Evolutionary conservation across 1,140 invertebrate species (phyloP).

Genomic region (Lepidostoma basale): DNA sequence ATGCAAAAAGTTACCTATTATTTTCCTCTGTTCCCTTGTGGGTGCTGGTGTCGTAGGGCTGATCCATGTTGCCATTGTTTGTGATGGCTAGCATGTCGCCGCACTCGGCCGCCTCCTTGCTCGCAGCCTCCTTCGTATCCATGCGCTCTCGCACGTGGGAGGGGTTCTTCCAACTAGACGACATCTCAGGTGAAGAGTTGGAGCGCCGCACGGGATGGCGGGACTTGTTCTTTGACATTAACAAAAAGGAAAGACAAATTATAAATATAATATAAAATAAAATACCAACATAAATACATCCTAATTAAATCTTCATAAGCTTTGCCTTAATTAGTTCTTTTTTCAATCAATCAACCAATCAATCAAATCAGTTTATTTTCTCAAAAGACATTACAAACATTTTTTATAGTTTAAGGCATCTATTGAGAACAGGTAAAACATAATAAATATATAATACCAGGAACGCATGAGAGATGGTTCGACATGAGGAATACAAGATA

Average conservation of each 20-base stretch:
- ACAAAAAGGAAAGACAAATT: not conserved
- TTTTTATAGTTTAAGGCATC: no score
- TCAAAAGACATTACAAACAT: no score
- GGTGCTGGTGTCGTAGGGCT: not conserved
- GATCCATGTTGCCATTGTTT: not conserved
- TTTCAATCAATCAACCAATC: no score
- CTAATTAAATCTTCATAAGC: no score
- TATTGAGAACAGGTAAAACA: no score
- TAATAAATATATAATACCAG: no score
- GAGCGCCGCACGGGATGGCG: slow-evolving; percentile 83
- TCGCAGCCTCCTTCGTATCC: slow-evolving; percentile 38
- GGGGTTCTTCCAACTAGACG: slow-evolving; percentile 80
- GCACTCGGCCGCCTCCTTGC: not conserved
- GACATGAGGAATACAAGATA: no score
- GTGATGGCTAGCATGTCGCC: not conserved
- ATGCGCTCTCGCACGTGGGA: slow-evolving; percentile 61
- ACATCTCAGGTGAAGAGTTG: slow-evolving; percentile 91
- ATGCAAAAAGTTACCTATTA: slow-evolving; percentile 17
- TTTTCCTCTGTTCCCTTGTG: slow-evolving; percentile 10
- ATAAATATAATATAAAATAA: not conserved
- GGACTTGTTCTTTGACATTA: slow-evolving; percentile 63
- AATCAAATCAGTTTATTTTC: no score
- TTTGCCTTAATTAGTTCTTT: no score
- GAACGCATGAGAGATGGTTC: no score
- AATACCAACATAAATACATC: not conserved